Evolutionary conservation across 2,113 vertebrate species (phyloP), one percentile per base, ranked within the genome.

Genomic region (Scomber japonicus): DNA sequence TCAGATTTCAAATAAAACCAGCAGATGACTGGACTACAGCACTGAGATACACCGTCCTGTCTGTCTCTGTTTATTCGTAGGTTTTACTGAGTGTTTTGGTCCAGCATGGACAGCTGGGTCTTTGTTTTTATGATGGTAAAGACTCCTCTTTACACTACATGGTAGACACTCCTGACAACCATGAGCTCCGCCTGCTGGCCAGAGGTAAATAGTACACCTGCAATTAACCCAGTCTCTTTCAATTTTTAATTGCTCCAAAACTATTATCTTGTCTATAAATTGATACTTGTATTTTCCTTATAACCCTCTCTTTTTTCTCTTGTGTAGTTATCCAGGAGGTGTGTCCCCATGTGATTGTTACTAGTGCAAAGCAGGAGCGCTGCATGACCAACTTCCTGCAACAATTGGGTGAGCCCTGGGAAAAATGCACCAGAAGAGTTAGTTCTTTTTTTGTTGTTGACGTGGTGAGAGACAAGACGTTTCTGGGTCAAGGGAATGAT

Each of bases 331-430:
- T 96, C 31, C 94, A 91, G 74, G 97, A 98, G 92, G 75, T 99
- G 73, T 90, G 90, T 62, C 98, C 98, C 62, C 88, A 80, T 24
- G 95, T 96, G 51, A 78, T 99, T 87, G 92, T 99, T 76, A 97
- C 96, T 15, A 99, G 96, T 85, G 97, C 97, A 61, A 99, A 98
- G 92, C 98, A 98, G 90, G 97, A 99, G 78, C 92, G 90, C 46
- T 94, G 82, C 73, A 94, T 99, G 90, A 90, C 94, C 44, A 93
- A 30, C 45, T 98, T 97, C 90, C 90, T 99, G 55, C 91, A 91
- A 65, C 92, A 84, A 54, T 88, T 98, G 49, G 92, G 94, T 96
- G 83, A 94, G 91, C 72, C 50, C 31, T 65, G 31, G 5, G n/a
- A 24, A 55, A 66, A 30, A 71, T 31, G 44, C 50, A 70, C 35